A percentile compares a stretch with the other conserved stretches of the same genome.
Conservation (phyloP, 1,140 invertebrate genomes). For the Lerema accius region DNA sequence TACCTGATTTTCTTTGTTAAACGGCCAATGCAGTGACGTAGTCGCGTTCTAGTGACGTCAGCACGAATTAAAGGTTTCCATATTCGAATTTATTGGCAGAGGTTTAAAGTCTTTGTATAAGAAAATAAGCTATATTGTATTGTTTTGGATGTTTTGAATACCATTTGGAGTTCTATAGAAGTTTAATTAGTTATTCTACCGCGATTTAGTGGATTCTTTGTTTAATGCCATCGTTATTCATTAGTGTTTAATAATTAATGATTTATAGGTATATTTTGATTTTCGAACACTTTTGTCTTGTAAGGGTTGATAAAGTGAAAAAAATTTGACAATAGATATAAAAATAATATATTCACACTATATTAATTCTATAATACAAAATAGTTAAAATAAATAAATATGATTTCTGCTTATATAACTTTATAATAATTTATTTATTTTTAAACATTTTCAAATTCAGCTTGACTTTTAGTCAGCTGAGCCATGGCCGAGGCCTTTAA, state of each 20-base stretch:
- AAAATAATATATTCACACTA: no score
- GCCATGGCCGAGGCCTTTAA: slow-evolving; percentile 91
- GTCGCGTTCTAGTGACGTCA: slow-evolving; percentile 64
- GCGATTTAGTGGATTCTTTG: not conserved
- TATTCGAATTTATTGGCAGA: slow-evolving; percentile 26
- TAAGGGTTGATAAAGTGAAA: no score
- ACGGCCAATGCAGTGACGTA: slow-evolving; percentile 68
- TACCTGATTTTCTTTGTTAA: slow-evolving; percentile 79
- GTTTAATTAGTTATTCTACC: no score
- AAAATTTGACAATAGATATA: no score
- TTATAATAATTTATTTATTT: slow-evolving; percentile 2
- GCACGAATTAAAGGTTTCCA: slow-evolving; percentile 37
- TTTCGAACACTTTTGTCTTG: no score
- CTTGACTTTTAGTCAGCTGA: slow-evolving; percentile 87
- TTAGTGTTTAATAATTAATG: no score
- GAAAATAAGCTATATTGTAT: not conserved
- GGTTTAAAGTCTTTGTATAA: slow-evolving; percentile 7
- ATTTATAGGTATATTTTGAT: no score
- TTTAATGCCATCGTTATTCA: no score
- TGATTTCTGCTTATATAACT: slow-evolving; percentile 14
- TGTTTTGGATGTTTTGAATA: not conserved
- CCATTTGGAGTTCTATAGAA: no score
- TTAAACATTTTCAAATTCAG: slow-evolving; percentile 89
- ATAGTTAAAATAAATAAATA: slow-evolving; percentile 2
- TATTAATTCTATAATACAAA: not conserved